Evolutionary conservation across 2,888 invertebrate genomes (phyloP), one percentile per base, ranked within the genome.

Genomic region (Drosophila siamana): DNA sequence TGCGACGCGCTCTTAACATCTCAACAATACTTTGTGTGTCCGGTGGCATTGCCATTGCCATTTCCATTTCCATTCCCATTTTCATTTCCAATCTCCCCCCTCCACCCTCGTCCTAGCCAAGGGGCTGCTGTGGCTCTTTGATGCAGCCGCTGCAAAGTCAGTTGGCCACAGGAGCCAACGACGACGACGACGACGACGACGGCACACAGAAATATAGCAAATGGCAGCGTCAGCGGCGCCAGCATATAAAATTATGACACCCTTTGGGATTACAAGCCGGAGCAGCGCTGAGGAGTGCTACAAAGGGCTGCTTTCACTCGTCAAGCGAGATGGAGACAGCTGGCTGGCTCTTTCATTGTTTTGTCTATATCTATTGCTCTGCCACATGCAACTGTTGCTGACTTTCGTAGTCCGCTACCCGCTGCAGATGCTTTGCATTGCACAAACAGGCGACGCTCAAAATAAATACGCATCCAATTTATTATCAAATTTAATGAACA

Each of bases 241-340:
- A 71, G 87, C 85, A 85, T 87, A 79, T 79, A 77, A 87, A 82
- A 86, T 87, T 73, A 87, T 86, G 83, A 76, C 76, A 68, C 80
- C 83, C 80, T 77, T 52, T 61, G 81, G 86, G 80, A 87, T 66
- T 72, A 85, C 55, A 47, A 59, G 28, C 47, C 36, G 38, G 22
- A 46, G 24, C 7, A 28, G 26, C 2, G 19, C 36, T n/a, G 5
- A 5, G 6, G 22, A 13, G 2, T n/a, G n/a, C n/a, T n/a, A n/a
- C n/a, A n/a, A n/a, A 9, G 36, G 13, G 13, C 15, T 41, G 30
- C 19, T 13, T 24, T 9, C 19, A 48, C 38, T 57, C 19, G 52
- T 41, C 26, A 28, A 52, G 19, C 8, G 33, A 48, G 19, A n/a
- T 11, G 11, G 11, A 19, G 16, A 2, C 5, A 22, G 30, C n/a